Base-by-base conservation (phyloP, 2,888 invertebrate genomes). In the Carterocephalus palaemon region DNA sequence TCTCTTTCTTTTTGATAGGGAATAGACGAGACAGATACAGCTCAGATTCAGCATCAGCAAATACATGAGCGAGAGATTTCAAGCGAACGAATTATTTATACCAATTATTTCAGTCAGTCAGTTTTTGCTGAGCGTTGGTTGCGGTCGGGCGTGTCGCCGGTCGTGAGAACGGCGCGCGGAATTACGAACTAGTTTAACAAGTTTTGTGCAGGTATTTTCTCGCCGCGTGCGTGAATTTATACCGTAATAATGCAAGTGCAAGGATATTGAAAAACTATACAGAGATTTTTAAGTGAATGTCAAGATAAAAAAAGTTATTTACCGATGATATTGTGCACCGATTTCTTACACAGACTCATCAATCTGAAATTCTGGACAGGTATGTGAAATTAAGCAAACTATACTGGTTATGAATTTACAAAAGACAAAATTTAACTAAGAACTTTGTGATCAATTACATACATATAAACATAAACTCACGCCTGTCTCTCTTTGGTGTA, bases 111-210 rank as follows among this genome's bases (percentile, higher is more conserved):
- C 15, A 28, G 34, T 49, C 39, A 31, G 22, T 49, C 53, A 61
- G 61, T 61, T 39, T 53, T 46, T 52, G 53, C 51, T 51, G 36
- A 50, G 42, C 41, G 53, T 50, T 47, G 31, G 47, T 4, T 3
- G 5, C 9, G 29, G 12, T 20, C 20, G 52, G 53, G 47, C 45
- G 57, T 52, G 10, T 42, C 1, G 4, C n/a, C 9, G 22, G 5
- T 19, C 17, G 37, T 4, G 31, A 4, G 24, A 40, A 39, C 46
- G 24, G 36, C 54, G 51, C 56, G 54, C 54, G 50, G 51, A 54
- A 51, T 46, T 49, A 51, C 56, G 54, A 46, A 47, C 48, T 36
- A 15, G 42, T 36, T 22, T 6, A 9, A 36, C 42, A 36, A 43
- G 42, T 43, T 37, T 45, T n/a, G 29, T 45, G 29, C 6, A 31